Conservation (phyloP, 2,888 invertebrate species). For the Melolontha melolontha region DNA sequence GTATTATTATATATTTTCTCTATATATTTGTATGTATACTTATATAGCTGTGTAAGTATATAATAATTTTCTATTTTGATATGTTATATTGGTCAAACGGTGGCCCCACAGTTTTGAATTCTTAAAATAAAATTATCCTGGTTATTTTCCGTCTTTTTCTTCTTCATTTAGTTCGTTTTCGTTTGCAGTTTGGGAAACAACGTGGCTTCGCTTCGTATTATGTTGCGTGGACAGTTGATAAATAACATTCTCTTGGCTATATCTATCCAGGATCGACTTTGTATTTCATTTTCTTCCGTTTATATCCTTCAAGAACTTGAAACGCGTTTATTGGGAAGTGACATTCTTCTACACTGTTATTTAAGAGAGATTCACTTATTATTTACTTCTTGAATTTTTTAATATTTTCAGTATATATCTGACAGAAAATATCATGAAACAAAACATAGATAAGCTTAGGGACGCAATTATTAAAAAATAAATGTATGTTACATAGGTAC, state of each 20-base stretch:
- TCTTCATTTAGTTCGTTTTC: slow-evolving; percentile 14
- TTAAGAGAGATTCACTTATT: no score
- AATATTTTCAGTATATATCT: no score
- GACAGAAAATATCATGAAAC: no score
- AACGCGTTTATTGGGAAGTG: background rate
- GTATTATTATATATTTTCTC: slow-evolving; percentile 27
- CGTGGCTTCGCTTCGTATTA: slow-evolving; percentile 7
- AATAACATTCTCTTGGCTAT: slow-evolving; percentile 20
- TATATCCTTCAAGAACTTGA: slow-evolving; percentile 42
- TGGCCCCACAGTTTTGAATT: slow-evolving; percentile 47
- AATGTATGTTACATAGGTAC: no score
- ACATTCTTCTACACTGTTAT: background rate
- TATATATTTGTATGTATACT: slow-evolving; percentile 44
- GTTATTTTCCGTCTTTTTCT: slow-evolving; percentile 35
- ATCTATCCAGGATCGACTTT: slow-evolving; percentile 62
- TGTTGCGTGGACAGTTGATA: background rate
- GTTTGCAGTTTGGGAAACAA: slow-evolving; percentile 16
- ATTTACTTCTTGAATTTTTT: no score
- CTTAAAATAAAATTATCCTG: slow-evolving; percentile 29
- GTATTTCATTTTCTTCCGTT: slow-evolving; percentile 57
- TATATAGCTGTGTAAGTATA: slow-evolving; percentile 21
- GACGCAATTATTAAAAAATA: no score
- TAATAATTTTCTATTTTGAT: slow-evolving; percentile 37
- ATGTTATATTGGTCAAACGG: slow-evolving; percentile 46
- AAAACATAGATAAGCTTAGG: no score